Evolutionary conservation across 2,888 invertebrate genomes (phyloP), one percentile per base, ranked within the genome.

Genomic region (Achlya flavicornis): DNA sequence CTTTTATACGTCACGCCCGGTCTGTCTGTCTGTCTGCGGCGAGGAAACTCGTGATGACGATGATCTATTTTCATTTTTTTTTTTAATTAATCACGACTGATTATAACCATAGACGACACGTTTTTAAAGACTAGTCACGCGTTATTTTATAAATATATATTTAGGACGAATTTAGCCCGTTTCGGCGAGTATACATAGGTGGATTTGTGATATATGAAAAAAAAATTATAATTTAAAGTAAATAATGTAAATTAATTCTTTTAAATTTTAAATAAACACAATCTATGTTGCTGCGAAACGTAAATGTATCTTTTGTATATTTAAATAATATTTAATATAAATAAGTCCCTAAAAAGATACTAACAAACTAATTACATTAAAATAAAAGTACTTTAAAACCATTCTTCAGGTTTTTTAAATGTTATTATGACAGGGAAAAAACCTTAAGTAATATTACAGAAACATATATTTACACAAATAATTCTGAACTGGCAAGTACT

Each of bases 401-500:
- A 66, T 58, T 57, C 41, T 65, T 66, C 66, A 71, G 64, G 66
- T 69, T 68, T 66, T 66, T 70, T 77, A 74, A 73, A 71, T 69
- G 76, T 82, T 84, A 86, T 86, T 84, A 85, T 80, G 81, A 84
- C 78, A 72, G 72, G 63, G 73, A 79, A 77, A 76, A 79, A 77
- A 73, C 72, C 71, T 69, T 33, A 62, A n/a, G n/a, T 63, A 58
- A 62, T 43, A 68, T 64, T 63, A 71, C 64, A 64, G 65, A 74
- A 73, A 72, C 65, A 76, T 74, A 79, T 89, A 90, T 90, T 80
- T 90, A 90, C 89, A 90, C 66, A 78, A 81, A 83, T 86, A 87
- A 74, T 78, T 78, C 78, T 80, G 82, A 87, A 89, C 89, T 91
- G 93, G 93, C 93, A 93, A 92, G 92, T 89, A 86, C 86, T 87